Evolutionary conservation across 2,888 invertebrate genomes (phyloP), one percentile per base, ranked within the genome.

Genomic region (Pyrrhosoma nymphula): DNA sequence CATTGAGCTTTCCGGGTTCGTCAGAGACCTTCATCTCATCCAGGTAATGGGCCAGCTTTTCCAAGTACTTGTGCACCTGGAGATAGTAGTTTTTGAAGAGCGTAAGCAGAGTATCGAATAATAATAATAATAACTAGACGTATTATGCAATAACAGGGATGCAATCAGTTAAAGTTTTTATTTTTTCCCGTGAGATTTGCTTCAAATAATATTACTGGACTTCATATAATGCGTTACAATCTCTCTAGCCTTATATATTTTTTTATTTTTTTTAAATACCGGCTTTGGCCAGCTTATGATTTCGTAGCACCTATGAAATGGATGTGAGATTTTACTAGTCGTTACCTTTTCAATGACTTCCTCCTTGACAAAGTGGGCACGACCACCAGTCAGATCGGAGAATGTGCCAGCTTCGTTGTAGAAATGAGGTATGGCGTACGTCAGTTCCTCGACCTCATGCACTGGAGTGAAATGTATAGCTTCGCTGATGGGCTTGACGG

Each of bases 1-100:
- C 47, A 69, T 69, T 93, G 14, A 93, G 47, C 47, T 93, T 75
- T n/a, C 35, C 69, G 47, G 93, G 93, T 47, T 93, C 75, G 23
- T 69, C 63, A 47, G n/a, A 26, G 23, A 75, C 69, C 55, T 93
- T 69, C 39, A 93, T n/a, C 23, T 35, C 69, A 3, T 93, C 93
- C 93, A 93, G 23, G 93, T 47, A 75, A n/a, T 93, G 69, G 69
- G 75, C 93, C 23, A 93, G 35, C 0, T 93, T 35, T 14, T 16
- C n/a, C 93, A 93, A 75, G 18, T 47, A 0, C 23, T 69, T 75
- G 69, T 93, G n/a, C 18, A n/a, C n/a, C 93, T 93, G n/a, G 2
- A 10, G 3, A 12, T 30, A 35, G 0, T 35, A 47, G n/a, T 23
- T n/a, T 26, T 26, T 47, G 47, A 47, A 47, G 47, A 47, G 4